Conservation (phyloP, 1,140 invertebrate genomes). For the Drosophila prosaltans region DNA sequence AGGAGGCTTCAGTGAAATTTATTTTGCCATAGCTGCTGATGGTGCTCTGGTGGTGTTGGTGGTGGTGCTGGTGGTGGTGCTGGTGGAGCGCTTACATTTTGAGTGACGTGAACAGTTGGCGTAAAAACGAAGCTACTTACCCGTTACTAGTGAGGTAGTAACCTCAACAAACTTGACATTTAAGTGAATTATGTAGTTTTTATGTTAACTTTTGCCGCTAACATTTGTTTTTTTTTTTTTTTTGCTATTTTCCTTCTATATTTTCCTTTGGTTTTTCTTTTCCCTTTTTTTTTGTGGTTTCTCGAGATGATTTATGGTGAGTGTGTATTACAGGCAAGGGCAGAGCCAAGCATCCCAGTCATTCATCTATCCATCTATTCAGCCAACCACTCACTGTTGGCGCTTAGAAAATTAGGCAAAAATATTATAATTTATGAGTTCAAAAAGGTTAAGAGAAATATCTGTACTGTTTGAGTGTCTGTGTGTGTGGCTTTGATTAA, state of each 20-base stretch:
- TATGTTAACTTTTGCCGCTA: conserved; percentile 56
- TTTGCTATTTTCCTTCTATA: not conserved
- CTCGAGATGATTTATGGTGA: conserved; percentile 53
- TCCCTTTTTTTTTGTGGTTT: not conserved
- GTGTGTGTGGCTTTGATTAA: conserved; percentile 65
- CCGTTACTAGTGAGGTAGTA: conserved; percentile 7
- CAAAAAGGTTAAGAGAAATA: conserved; percentile 43
- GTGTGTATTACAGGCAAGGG: conserved; percentile 44
- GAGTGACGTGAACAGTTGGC: conserved; percentile 65
- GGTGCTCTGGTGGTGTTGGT: not conserved
- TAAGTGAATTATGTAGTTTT: conserved; percentile 77
- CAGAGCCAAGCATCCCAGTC: conserved; percentile 12
- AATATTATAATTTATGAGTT: conserved; percentile 72
- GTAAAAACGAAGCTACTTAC: conserved; percentile 42
- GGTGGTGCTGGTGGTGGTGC: too few species aligned
- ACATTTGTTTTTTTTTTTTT: conserved; percentile 29
- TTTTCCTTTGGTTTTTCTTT: too few species aligned
- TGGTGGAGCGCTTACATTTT: conserved; percentile 31
- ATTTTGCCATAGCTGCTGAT: conserved; percentile 11
- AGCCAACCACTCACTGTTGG: conserved; percentile 1
- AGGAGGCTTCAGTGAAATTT: conserved; percentile 66
- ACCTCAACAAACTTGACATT: conserved; percentile 60
- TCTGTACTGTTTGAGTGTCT: conserved; percentile 25
- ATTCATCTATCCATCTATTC: not conserved
- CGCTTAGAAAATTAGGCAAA: conserved; percentile 63